Evolutionary conservation across 2,797 vertebrate genomes (phyloP), one percentile per base, ranked within the genome.

Genomic region (Danio albolineatus): DNA sequence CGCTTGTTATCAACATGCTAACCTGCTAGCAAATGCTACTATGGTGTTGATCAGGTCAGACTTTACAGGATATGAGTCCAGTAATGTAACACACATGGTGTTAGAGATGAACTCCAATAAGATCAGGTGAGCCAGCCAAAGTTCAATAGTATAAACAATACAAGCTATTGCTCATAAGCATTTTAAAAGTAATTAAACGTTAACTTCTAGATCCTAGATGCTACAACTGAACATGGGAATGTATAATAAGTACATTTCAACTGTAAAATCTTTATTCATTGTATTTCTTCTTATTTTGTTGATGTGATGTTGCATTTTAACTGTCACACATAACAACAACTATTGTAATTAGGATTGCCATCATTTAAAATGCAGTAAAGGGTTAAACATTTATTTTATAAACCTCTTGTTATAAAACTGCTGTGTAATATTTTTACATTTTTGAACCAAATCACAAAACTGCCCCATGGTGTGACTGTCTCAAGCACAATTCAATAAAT

Each of bases 81-180:
- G 36, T 28, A 28, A 69, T 59, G 66, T 39, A 64, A 73, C 43
- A 49, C 78, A 73, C 43, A 36, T 61, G 43, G 48, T 72, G 43
- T 38, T 10, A 19, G 56, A 51, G 56, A 79, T 41, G 16, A 44
- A 46, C 36, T 70, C 51, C 48, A 69, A 38, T 49, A 17, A 49
- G 49, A 28, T 54, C 38, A 66, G 17, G 17, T 48, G 59, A 62
- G 38, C 19, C 56, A 28, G 62, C 48, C 62, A 67, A 74, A 61
- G 70, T 69, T 78, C 70, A 79, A 21, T 38, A 16, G 19, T 48
- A 46, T 66, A 70, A 78, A 36, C n/a, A 4, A 61, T 10, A 61
- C 8, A 51, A 21, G 67, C 16, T 51, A 17, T 69, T 17, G 36
- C 48, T 53, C 36, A 54, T 19, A 65, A 44, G 62, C 41, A 44